These are phyloP conservation scores for Acanthopleura granulata DNA, from an alignment of 2,888 invertebrate genomes.

Conservation along the genomic window DNA sequence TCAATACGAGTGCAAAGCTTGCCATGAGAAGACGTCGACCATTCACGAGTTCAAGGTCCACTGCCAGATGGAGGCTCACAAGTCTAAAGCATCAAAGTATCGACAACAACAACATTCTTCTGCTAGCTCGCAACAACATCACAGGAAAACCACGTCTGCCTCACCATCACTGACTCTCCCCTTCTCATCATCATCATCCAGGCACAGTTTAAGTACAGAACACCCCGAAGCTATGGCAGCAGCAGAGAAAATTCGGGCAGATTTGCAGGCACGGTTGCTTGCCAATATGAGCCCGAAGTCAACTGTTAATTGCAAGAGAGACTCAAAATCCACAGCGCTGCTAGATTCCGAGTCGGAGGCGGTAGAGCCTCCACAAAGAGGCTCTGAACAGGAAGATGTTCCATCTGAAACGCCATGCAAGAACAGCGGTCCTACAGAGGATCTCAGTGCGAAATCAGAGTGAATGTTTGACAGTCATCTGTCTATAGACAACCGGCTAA, in stretches of 20 bases:
- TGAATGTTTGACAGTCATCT: too few relatives aligned
- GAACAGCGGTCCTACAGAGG: too few relatives aligned
- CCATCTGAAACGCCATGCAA: too few relatives aligned
- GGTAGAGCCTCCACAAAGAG: too few relatives aligned
- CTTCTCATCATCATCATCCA: constrained; percentile 34
- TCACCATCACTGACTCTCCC: constrained; percentile 33
- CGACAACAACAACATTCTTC: constrained; percentile 35
- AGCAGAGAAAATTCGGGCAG: not conserved
- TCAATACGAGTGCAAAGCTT: constrained; percentile 81
- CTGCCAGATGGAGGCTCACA: constrained; percentile 60
- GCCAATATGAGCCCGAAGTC: constrained; percentile 2
- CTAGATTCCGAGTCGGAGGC: too few relatives aligned
- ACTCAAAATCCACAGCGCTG: too few relatives aligned
- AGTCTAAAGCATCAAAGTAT: constrained; percentile 40
- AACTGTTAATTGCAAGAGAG: not conserved
- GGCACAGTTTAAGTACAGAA: not conserved
- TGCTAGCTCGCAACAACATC: constrained; percentile 18
- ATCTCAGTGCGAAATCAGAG: too few relatives aligned
- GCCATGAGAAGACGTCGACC: constrained; percentile 71
- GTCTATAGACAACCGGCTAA: too few relatives aligned
- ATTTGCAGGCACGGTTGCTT: constrained; percentile 3
- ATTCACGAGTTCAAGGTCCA: constrained; percentile 66
- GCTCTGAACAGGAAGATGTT: too few relatives aligned
- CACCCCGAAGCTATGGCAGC: not conserved
- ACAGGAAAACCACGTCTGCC: constrained; percentile 29